A percentile compares a stretch with the other conserved stretches of the same genome.
Conservation (phyloP, 2,888 invertebrate species). For the Helleia helle region DNA sequence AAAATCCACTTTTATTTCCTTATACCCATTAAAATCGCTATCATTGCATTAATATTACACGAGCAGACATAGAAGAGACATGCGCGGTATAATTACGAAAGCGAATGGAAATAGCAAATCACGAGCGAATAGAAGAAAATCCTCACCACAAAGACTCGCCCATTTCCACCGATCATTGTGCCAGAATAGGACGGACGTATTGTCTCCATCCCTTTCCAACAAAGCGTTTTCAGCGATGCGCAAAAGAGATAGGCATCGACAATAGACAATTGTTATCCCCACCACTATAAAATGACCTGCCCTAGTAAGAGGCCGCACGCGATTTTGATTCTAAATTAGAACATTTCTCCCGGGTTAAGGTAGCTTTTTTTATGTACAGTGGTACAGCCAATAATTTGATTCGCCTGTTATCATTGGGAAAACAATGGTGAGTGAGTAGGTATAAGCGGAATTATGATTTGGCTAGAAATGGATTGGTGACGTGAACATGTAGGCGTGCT, state of each 20-base stretch:
- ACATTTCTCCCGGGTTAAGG: conserved; percentile 24
- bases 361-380: conserved; percentile 27
- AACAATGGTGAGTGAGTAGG: conserved; percentile 52
- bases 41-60: conserved; percentile 9
- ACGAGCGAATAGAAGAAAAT: conserved; percentile 57
- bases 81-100: conserved; percentile 37
- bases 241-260: conserved; percentile 66
- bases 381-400: conserved; percentile 63
- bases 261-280: conserved; percentile 74
- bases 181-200: conserved; percentile 36
- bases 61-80: conserved; percentile 25
- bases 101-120: conserved; percentile 29
- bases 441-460: conserved; percentile 37
- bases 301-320: conserved; percentile 37
- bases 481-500: conserved; percentile 31
- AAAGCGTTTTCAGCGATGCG: conserved; percentile 42
- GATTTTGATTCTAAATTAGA: conserved; percentile 28
- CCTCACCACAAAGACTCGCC: conserved; percentile 42
- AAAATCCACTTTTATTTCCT: conserved; percentile 14
- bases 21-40: conserved; percentile 13
- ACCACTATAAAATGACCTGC: conserved; percentile 39
- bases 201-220: conserved; percentile 34
- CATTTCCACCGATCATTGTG: conserved; percentile 49
- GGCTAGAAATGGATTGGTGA: conserved; percentile 37
- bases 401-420: conserved; percentile 59